Percentiles rank a stretch among this genome's conserved stretches.
Evolutionary conservation across 2,888 invertebrate species (phyloP).

Genomic region (Andrena marginata): DNA sequence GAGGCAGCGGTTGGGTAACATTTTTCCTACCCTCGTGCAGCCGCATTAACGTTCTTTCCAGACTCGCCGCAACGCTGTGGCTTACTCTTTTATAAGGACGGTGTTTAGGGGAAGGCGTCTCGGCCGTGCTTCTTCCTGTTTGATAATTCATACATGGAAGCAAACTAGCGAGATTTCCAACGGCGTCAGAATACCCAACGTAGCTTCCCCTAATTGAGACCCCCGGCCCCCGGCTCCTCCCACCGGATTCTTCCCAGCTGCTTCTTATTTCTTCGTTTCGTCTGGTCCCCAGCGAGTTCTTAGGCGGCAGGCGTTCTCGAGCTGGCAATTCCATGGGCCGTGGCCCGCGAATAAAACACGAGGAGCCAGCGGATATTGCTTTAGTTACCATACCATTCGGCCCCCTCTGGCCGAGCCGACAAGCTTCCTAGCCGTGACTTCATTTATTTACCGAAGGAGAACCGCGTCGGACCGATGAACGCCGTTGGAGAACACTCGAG

Average conservation of each 20-base stretch:
- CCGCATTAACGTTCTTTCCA: neutral
- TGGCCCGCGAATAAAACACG: constrained; percentile 48
- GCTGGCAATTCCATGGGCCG: constrained; percentile 21
- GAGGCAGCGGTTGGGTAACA: neutral
- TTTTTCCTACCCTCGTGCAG: neutral
- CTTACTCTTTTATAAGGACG: too few species aligned
- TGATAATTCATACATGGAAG: neutral
- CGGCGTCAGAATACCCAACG: neutral
- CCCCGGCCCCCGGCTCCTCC: too few species aligned
- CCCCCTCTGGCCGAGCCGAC: constrained; percentile 18
- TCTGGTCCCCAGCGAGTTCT: neutral
- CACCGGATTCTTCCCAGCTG: neutral
- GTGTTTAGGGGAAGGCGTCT: too few species aligned
- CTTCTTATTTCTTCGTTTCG: neutral
- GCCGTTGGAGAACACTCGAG: constrained; percentile 14
- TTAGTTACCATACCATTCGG: constrained; percentile 78
- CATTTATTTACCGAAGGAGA: constrained; percentile 43
- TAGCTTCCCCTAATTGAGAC: constrained; percentile 7
- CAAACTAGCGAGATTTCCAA: neutral
- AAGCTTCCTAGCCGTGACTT: constrained; percentile 30
- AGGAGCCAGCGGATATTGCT: constrained; percentile 75
- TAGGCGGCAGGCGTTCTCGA: neutral
- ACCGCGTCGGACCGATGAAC: neutral
- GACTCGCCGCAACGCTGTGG: too few species aligned
- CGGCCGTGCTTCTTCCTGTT: neutral